phyloP scores from a whole-genome alignment of 2,888 invertebrate species.

The Helleia helle region DNA sequence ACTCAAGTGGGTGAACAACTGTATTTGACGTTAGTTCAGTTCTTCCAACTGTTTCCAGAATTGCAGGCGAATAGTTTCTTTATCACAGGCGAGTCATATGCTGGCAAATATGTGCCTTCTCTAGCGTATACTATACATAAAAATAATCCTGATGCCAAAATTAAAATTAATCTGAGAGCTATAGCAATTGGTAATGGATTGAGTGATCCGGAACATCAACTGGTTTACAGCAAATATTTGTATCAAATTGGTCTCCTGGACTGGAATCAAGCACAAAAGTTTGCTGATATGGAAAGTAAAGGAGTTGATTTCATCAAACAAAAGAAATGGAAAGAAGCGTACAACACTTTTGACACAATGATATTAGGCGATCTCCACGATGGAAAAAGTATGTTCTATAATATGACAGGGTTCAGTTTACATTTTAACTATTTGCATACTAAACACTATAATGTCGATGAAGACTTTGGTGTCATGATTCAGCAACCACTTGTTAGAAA shows the following conservation, averaged over 20 bases:
- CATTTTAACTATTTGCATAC: conserved; percentile 83
- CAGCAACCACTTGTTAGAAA: conserved; percentile 77
- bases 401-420: conserved; percentile 83
- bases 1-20: conserved; percentile 86
- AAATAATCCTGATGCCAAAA: conserved; percentile 73
- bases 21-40: conserved; percentile 83
- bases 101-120: conserved; percentile 85
- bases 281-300: conserved; percentile 76
- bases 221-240: conserved; percentile 84
- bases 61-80: conserved; percentile 84
- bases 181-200: conserved; percentile 87
- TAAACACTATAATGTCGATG: conserved; percentile 63
- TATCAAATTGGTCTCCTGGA: conserved; percentile 85
- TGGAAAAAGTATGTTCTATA: conserved; percentile 77
- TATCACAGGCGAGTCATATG: conserved; percentile 93
- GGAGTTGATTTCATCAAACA: conserved; percentile 75
- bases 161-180: conserved; percentile 82
- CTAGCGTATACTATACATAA: conserved; percentile 81
- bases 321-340: conserved; percentile 79
- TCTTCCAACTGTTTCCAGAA: conserved; percentile 88
- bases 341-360: conserved; percentile 80
- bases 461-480: conserved; percentile 76
- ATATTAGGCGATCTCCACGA: conserved; percentile 79
- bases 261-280: conserved; percentile 72
- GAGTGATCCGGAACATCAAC: conserved; percentile 84